Conservation (phyloP, 1,140 invertebrate species). For the Drosophila nasuta region DNA sequence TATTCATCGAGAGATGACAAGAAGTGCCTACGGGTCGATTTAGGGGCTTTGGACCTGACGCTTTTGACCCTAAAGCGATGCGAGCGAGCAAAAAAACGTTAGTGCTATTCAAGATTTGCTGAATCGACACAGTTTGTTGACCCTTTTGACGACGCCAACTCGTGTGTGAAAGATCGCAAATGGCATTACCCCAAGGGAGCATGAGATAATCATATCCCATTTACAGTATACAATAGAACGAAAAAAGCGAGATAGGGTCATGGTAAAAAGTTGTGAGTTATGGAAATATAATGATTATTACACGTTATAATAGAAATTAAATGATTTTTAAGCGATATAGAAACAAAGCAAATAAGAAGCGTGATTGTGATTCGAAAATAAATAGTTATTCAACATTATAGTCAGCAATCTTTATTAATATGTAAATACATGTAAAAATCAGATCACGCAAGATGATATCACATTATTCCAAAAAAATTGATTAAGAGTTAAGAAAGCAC, state of each 20-base stretch:
- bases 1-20: constrained; percentile 65
- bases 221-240: not conserved
- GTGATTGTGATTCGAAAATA: too few relatives aligned
- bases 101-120: constrained; percentile 32
- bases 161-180: constrained; percentile 57
- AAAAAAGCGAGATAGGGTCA: not conserved
- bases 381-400: too few relatives aligned
- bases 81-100: constrained; percentile 1
- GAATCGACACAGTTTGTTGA: constrained; percentile 71
- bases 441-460: too few relatives aligned
- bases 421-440: too few relatives aligned
- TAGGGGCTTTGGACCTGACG: constrained; percentile 9
- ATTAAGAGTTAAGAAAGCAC: too few relatives aligned
- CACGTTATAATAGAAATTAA: not conserved
- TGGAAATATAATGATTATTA: not conserved
- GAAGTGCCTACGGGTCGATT: constrained; percentile 15
- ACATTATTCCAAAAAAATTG: too few relatives aligned
- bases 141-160: constrained; percentile 45
- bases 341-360: too few relatives aligned
- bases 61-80: constrained; percentile 66
- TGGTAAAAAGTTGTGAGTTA: not conserved
- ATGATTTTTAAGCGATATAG: not conserved
- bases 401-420: too few relatives aligned
- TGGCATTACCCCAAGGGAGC: constrained; percentile 38
- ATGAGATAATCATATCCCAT: constrained; percentile 50